Evolutionary conservation across 2,797 vertebrate genomes (phyloP), one percentile per base, ranked within the genome.

Genomic region (Coendou prehensilis): DNA sequence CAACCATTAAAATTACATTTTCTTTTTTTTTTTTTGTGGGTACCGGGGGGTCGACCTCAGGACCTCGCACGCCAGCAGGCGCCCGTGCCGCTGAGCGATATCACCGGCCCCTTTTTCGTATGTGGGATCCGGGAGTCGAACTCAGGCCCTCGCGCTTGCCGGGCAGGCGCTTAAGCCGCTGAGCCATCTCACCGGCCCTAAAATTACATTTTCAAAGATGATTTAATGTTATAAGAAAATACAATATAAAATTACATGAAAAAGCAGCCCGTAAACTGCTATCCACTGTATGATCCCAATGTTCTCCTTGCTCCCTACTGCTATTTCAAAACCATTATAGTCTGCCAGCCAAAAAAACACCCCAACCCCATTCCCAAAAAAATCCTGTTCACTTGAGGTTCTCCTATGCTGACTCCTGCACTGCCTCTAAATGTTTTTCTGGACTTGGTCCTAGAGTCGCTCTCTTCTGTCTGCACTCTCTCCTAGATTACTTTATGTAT

Each of bases 181-280:
- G n/a, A n/a, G n/a, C n/a, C n/a, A n/a, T n/a, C n/a, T n/a, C n/a
- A n/a, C n/a, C n/a, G n/a, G n/a, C n/a, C n/a, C n/a, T 96, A 93
- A 92, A 93, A 64, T 45, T 64, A 41, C 26, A 88, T 41, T 85
- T 52, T 78, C 15, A 33, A 15, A 52, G 28, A 50, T 52, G 52
- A 50, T 50, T 76, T 52, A 73, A 18, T 67, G 37, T 47, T 75
- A 14, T 52, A 52, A 78, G 45, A 50, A 76, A 76, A 76, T 76
- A 80, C 15, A 41, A 92, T 33, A 92, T 4, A 95, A 87, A 59
- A 85, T 56, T 76, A 97, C 9, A 89, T 73, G 47, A 78, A 84
- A 89, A 56, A 57, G 71, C 18, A 94, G 41, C 22, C 64, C 85
- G 30, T 14, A 84, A 91, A 75, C 5, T 71, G 78, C 45, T 92